A percentile compares a stretch with the other conserved stretches of the same genome.
Evolutionary conservation across 2,113 vertebrate species (phyloP).

Genomic region (Gorsachius goisagi): DNA sequence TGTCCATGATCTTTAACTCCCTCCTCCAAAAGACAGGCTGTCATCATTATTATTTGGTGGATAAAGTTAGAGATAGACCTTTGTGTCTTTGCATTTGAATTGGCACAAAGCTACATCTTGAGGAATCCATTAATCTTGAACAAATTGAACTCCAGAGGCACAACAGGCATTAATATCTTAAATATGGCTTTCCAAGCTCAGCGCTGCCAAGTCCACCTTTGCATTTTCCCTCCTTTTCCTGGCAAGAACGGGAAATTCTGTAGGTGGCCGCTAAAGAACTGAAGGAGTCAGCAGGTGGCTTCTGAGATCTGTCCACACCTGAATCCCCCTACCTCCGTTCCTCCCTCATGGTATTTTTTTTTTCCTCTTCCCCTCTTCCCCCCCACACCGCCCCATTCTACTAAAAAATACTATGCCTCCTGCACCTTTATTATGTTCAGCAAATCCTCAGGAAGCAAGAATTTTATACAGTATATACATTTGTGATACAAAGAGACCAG

Average conservation of each 20-base stretch:
- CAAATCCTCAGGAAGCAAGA: slow-evolving; percentile 26
- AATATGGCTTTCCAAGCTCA: slow-evolving; percentile 19
- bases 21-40: neutral
- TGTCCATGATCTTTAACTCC: neutral
- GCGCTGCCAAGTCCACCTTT: neutral
- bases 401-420: slow-evolving; percentile 18
- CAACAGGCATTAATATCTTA: slow-evolving; percentile 49
- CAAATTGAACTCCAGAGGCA: slow-evolving; percentile 10
- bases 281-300: slow-evolving; percentile 6
- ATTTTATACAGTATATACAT: neutral
- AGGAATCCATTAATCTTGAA: slow-evolving; percentile 26
- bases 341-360: neutral
- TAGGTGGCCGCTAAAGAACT: slow-evolving; percentile 33
- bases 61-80: neutral
- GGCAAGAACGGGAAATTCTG: neutral
- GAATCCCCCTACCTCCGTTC: neutral
- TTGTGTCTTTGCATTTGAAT: slow-evolving; percentile 20
- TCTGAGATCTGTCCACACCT: neutral
- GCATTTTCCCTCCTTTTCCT: neutral
- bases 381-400: neutral
- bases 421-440: slow-evolving; percentile 27
- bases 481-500: neutral
- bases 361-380: neutral
- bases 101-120: slow-evolving; percentile 8
- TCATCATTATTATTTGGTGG: neutral